A percentile compares a stretch with the other conserved stretches of the same genome.
These are phyloP conservation scores for Myotis myotis DNA, from an alignment of 2,797 vertebrate species.

Conservation along the genomic window DNA sequence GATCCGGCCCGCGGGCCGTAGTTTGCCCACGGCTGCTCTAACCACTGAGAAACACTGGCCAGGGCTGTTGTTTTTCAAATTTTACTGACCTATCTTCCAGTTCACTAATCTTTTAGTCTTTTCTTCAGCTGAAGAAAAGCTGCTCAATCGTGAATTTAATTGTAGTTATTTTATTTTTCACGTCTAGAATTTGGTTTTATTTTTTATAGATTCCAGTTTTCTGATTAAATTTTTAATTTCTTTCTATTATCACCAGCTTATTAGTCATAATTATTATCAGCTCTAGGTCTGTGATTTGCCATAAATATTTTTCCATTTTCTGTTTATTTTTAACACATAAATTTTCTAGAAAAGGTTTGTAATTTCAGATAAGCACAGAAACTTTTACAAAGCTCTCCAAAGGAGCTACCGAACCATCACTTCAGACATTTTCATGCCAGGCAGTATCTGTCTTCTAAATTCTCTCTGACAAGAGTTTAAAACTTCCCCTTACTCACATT, in stretches of 20 bases:
- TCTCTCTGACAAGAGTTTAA: background rate
- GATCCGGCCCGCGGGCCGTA: too few species aligned
- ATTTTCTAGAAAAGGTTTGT: background rate
- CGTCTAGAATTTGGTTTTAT: background rate
- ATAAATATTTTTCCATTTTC: background rate
- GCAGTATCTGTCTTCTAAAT: background rate
- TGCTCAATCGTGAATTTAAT: background rate
- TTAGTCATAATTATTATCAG: background rate
- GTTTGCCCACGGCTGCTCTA: too few species aligned
- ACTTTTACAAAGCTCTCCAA: background rate
- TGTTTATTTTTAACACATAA: background rate
- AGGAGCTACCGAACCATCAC: background rate
- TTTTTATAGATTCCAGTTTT: background rate
- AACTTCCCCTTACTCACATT: background rate
- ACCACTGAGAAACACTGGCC: too few species aligned
- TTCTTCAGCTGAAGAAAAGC: background rate
- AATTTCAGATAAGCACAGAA: conserved; percentile 9
- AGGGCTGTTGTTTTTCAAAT: background rate
- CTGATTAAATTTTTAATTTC: background rate
- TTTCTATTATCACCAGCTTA: background rate
- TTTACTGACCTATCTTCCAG: background rate
- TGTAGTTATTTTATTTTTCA: background rate
- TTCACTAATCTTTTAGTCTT: background rate
- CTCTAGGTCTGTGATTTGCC: background rate
- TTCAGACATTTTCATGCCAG: background rate